Conservation (phyloP, 2,797 vertebrate species). For the Crax fasciolata region DNA sequence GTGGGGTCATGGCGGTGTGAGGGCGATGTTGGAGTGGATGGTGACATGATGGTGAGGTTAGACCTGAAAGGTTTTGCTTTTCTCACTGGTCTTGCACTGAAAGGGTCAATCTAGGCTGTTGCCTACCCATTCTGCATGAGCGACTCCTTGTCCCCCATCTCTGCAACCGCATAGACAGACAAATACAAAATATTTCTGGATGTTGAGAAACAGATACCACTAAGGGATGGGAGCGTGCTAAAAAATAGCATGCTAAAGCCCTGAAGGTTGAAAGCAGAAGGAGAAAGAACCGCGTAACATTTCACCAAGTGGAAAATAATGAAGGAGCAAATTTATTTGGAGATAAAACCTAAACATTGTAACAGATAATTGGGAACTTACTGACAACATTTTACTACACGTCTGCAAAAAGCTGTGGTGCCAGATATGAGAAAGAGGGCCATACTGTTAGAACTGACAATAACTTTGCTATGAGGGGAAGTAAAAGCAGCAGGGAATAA, state of each 20-base stretch:
- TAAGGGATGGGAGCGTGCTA: fast-evolving
- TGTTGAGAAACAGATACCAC: not conserved
- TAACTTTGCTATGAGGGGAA: not conserved
- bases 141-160: not conserved
- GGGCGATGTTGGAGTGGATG: not conserved
- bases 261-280: not conserved
- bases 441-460: not conserved
- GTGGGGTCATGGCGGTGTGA: fast-evolving
- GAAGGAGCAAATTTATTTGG: not conserved
- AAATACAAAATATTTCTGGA: not conserved
- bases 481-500: constrained; percentile 1
- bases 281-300: not conserved
- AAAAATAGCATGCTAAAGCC: not conserved
- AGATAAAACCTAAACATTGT: constrained; percentile 8
- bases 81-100: not conserved
- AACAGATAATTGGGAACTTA: not conserved
- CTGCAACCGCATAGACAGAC: not conserved
- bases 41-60: fast-evolving
- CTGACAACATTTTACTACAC: not conserved
- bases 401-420: not conserved
- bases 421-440: not conserved
- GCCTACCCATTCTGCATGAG: not conserved
- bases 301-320: constrained; percentile 4
- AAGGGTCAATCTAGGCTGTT: not conserved
- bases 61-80: not conserved